Conservation (phyloP, 2,888 invertebrate genomes). For the Lepidocyrtoides sp. region DNA sequence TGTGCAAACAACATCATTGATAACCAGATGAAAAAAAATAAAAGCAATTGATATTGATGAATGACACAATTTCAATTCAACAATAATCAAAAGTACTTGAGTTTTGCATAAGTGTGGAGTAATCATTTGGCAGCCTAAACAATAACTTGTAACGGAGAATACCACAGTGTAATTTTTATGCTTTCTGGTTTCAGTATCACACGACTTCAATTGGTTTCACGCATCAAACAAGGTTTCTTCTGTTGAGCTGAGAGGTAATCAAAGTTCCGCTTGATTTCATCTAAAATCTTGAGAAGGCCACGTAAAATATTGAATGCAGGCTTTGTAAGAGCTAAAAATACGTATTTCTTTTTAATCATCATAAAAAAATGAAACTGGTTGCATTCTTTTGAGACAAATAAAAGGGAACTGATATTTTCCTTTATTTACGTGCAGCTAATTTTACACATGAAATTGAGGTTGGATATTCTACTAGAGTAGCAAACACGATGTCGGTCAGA, state of each 20-base stretch:
- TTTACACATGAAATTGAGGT: background rate
- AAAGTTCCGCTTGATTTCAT: slow-evolving; percentile 60
- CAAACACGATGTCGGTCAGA: background rate
- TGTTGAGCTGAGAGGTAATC: background rate
- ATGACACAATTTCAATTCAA: slow-evolving; percentile 27
- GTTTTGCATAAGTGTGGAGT: background rate
- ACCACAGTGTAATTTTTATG: slow-evolving; percentile 21
- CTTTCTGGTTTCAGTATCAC: slow-evolving; percentile 54
- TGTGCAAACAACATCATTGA: no score
- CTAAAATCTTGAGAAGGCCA: slow-evolving; percentile 30
- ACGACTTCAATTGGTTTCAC: slow-evolving; percentile 45
- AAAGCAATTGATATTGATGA: background rate
- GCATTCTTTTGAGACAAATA: no score
- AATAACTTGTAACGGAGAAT: background rate
- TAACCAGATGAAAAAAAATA: no score
- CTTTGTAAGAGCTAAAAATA: background rate
- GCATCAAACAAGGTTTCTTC: slow-evolving; percentile 7
- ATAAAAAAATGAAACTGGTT: no score
- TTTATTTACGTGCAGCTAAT: background rate
- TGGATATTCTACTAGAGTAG: background rate
- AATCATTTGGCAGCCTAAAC: background rate
- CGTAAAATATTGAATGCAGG: background rate
- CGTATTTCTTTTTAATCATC: no score
- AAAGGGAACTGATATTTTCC: background rate
- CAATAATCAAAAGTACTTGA: slow-evolving; percentile 12